phyloP scores from a whole-genome alignment of 2,113 vertebrate genomes.

The Phodopus roborovskii region DNA sequence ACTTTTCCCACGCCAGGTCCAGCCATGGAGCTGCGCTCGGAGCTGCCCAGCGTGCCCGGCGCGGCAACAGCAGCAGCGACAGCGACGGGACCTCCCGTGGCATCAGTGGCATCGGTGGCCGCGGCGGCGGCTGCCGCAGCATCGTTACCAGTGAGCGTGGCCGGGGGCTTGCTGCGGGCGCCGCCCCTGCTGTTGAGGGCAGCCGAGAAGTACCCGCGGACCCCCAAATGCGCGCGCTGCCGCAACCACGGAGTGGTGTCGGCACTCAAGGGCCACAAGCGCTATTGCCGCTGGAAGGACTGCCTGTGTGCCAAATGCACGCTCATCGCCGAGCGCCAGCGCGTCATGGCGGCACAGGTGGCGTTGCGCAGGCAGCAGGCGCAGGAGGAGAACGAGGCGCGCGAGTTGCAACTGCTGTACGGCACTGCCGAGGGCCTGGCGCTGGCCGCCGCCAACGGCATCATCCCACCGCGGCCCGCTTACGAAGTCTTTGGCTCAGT shows the following conservation, averaged over 20 bases:
- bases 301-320: constrained; percentile 99
- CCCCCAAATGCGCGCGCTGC: constrained; percentile 98
- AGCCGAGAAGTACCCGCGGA: constrained; percentile 97
- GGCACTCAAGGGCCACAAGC: constrained; percentile 98
- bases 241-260: constrained; percentile 98
- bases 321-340: constrained; percentile 97
- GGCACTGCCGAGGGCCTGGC: constrained; percentile 97
- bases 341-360: constrained; percentile 99
- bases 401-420: constrained; percentile 98
- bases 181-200: constrained; percentile 94
- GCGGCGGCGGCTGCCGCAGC: constrained; percentile 84
- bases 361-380: constrained; percentile 97
- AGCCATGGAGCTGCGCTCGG: constrained; percentile 94
- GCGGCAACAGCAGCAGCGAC: constrained; percentile 85
- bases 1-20: constrained; percentile 57
- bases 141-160: constrained; percentile 94
- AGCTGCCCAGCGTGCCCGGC: constrained; percentile 89
- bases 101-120: constrained; percentile 81
- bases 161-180: constrained; percentile 92
- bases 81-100: constrained; percentile 87
- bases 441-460: constrained; percentile 98
- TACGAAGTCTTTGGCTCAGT: constrained; percentile 95
- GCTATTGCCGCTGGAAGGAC: constrained; percentile 99
- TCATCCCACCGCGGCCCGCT: constrained; percentile 95
- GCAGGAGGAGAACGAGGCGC: constrained; percentile 98